These are phyloP conservation scores for Torymus texanus DNA, from an alignment of 2,888 invertebrate species.

Conservation along the genomic window DNA sequence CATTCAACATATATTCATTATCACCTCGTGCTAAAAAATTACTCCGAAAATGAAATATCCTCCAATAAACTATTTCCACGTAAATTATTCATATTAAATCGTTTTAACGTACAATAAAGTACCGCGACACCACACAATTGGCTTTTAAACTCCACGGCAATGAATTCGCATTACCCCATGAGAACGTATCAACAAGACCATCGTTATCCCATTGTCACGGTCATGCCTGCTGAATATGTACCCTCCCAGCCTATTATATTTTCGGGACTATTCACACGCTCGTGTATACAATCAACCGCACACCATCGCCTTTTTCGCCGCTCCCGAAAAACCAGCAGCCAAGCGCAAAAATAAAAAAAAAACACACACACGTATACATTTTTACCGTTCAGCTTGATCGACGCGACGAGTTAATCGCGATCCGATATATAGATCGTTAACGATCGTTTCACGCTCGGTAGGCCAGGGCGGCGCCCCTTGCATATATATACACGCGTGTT, in stretches of 20 bases:
- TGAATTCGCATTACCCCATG: too few species aligned
- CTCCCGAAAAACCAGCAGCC: slow-evolving; percentile 18
- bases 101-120: too few species aligned
- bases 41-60: too few species aligned
- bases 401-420: slow-evolving; percentile 17
- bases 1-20: too few species aligned
- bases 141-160: too few species aligned
- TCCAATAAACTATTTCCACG: too few species aligned
- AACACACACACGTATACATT: not conserved
- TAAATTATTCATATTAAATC: too few species aligned
- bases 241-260: not conserved
- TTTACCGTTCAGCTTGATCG: not conserved
- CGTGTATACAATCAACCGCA: too few species aligned
- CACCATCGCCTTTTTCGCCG: not conserved
- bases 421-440: slow-evolving; percentile 17
- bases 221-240: not conserved
- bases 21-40: too few species aligned
- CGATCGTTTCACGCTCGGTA: slow-evolving; percentile 35
- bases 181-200: too few species aligned
- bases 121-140: too few species aligned
- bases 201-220: slow-evolving; percentile 20
- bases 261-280: slow-evolving; percentile 1
- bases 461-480: not conserved
- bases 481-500: not conserved
- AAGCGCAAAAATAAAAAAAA: slow-evolving; percentile 15